Percentiles rank a stretch among this genome's conserved stretches.
Evolutionary conservation across 2,113 vertebrate species (phyloP).

Genomic region (Emberiza fucata): DNA sequence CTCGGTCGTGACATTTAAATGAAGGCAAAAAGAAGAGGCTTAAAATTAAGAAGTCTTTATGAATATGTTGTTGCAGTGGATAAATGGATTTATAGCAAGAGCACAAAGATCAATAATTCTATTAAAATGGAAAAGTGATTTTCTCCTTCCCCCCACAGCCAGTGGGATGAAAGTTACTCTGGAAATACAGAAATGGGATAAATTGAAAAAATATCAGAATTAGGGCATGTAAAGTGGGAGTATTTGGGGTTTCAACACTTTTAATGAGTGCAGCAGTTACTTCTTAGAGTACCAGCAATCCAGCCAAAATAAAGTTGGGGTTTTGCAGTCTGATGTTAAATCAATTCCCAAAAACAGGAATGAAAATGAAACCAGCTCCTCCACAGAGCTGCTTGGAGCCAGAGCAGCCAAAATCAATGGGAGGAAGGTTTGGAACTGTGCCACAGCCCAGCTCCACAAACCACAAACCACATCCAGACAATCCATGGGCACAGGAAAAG

Average conservation of each 20-base stretch:
- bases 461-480: background rate
- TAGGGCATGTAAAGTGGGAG: background rate
- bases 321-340: background rate
- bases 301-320: background rate
- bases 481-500: accelerated
- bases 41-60: background rate
- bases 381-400: accelerated
- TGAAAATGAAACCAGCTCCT: background rate
- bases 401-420: background rate
- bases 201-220: background rate
- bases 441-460: background rate
- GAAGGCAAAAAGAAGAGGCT: background rate
- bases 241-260: background rate
- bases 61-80: background rate
- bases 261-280: background rate
- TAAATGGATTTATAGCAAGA: background rate
- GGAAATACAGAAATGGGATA: background rate
- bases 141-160: background rate
- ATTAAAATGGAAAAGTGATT: background rate
- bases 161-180: background rate
- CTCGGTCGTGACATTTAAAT: background rate
- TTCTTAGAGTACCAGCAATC: background rate
- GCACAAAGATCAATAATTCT: background rate
- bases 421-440: background rate
- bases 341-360: background rate